phyloP scores from a whole-genome alignment of 2,113 vertebrate genomes.

The Fulmarus glacialis region DNA sequence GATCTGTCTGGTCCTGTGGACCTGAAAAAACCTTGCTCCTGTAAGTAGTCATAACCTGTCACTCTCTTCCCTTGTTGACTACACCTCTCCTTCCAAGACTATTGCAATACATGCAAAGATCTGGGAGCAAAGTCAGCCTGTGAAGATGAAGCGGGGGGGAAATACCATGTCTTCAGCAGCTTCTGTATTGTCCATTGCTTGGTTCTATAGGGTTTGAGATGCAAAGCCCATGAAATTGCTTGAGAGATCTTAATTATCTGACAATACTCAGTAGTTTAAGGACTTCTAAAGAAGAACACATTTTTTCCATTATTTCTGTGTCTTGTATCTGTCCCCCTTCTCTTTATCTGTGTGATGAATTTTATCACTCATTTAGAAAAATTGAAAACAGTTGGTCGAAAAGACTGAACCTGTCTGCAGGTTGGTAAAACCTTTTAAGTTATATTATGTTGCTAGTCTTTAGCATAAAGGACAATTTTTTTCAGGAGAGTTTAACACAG shows the following conservation, averaged over 20 bases:
- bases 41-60: background rate
- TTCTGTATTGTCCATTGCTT: background rate
- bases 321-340: background rate
- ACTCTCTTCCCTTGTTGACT: background rate
- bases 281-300: background rate
- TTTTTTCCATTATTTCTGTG: background rate
- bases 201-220: background rate
- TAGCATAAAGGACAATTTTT: background rate
- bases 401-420: background rate
- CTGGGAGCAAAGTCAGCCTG: background rate
- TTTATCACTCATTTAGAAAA: background rate
- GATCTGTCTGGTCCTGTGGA: background rate
- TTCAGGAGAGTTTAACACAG: background rate
- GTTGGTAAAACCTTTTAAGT: background rate
- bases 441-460: background rate
- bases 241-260: background rate
- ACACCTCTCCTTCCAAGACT: background rate
- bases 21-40: background rate
- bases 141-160: background rate
- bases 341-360: background rate
- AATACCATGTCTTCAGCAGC: background rate
- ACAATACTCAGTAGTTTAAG: background rate
- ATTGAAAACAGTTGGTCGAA: background rate
- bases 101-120: background rate
- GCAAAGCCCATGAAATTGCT: background rate